Evolutionary conservation across 92 coral and sea anemone species (phyloP).

Genomic region (Phymanthus crucifer): DNA sequence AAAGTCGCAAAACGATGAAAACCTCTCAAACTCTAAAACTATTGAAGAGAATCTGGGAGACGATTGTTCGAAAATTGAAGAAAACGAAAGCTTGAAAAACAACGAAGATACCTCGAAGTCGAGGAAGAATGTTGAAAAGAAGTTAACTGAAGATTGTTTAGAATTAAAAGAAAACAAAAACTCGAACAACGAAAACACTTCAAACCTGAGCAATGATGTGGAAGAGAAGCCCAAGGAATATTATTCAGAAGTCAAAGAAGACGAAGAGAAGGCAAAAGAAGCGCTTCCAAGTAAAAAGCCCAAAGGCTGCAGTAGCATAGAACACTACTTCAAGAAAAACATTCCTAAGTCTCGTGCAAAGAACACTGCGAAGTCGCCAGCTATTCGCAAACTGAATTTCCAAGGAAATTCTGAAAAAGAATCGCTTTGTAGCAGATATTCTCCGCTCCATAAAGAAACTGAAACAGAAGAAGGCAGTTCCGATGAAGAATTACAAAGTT

Average conservation of each 20-base stretch:
- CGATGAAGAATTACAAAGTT: background rate
- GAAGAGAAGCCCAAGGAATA: background rate
- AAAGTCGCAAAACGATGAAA: background rate
- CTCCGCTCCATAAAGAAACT: background rate
- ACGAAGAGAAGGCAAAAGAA: background rate
- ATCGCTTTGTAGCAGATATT: background rate
- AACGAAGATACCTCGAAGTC: too few species aligned
- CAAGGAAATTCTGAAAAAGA: conserved; percentile 28
- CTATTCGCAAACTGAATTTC: conserved; percentile 67
- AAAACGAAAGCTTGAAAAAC: too few species aligned
- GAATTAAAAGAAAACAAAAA: background rate
- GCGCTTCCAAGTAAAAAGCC: background rate
- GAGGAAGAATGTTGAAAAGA: too few species aligned
- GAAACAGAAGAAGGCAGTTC: background rate
- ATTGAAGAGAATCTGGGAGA: too few species aligned
- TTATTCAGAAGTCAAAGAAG: background rate
- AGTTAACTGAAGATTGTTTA: too few species aligned
- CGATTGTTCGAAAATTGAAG: too few species aligned
- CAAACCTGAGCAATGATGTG: background rate
- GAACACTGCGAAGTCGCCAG: conserved; percentile 29
- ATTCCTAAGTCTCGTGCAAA: background rate
- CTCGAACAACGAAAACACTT: background rate
- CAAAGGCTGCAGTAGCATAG: conserved; percentile 8
- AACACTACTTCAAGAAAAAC: conserved; percentile 8
- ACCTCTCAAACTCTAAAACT: too few species aligned